A percentile compares a stretch with the other conserved stretches of the same genome.
These are phyloP conservation scores for Botia kubotai DNA, from an alignment of 2,797 vertebrate genomes.

Conservation along the genomic window DNA sequence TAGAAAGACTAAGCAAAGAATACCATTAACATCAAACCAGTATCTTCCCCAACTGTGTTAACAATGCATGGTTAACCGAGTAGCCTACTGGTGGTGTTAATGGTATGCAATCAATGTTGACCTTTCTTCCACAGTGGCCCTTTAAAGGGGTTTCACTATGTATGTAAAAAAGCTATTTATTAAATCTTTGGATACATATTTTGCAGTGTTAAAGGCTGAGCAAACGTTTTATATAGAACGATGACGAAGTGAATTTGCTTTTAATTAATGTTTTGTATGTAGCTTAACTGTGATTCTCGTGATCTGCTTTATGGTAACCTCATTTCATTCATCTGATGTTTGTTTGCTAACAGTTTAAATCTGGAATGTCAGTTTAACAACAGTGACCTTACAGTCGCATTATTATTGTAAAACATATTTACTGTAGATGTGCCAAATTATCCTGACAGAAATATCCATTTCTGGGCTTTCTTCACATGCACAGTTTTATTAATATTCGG, in stretches of 20 bases:
- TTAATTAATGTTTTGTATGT: conserved; percentile 73
- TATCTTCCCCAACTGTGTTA: conserved; percentile 48
- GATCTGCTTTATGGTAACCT: conserved; percentile 79
- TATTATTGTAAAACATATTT: conserved; percentile 84
- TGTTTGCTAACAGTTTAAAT: conserved; percentile 77
- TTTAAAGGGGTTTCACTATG: conserved; percentile 49
- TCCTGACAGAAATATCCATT: conserved; percentile 81
- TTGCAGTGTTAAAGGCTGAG: conserved; percentile 75
- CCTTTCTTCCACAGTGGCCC: conserved; percentile 59
- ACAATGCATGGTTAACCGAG: conserved; percentile 42
- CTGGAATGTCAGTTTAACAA: conserved; percentile 78
- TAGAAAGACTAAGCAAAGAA: conserved; percentile 57
- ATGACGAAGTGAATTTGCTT: conserved; percentile 67
- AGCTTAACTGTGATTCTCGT: conserved; percentile 81
- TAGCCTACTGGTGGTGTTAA: conserved; percentile 58
- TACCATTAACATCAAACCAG: conserved; percentile 63
- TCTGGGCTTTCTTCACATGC: conserved; percentile 78
- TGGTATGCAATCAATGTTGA: conserved; percentile 59
- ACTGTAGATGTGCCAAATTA: conserved; percentile 94
- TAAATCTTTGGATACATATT: conserved; percentile 75
- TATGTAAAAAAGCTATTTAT: conserved; percentile 74
- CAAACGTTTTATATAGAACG: conserved; percentile 72
- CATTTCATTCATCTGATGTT: conserved; percentile 75
- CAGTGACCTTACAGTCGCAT: conserved; percentile 77
- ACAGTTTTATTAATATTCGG: conserved; percentile 80